Base-by-base conservation (phyloP, 1,140 invertebrate species). In the Hyposmocoma kahamanoa region DNA sequence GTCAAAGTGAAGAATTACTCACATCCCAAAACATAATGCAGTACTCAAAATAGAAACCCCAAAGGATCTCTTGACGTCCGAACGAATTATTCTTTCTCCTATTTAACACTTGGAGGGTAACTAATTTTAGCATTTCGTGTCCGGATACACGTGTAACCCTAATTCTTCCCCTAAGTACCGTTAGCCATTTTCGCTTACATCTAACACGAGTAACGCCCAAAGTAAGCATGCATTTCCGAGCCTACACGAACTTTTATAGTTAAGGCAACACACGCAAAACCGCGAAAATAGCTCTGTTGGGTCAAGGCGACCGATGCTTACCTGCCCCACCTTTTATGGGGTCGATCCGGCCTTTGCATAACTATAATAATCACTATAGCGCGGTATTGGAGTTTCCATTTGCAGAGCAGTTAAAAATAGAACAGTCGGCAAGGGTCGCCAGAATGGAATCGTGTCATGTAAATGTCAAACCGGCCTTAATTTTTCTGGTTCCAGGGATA, bases 251-350 rank as follows among this genome's bases (percentile, higher is more conserved):
- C 28, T 30, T 30, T 30, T 30, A 30, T 30, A 36, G 32, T 36
- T 36, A 17, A 36, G 32, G 32, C 15, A 36, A 36, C 32, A 11
- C 24, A 36, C 32, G 32, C 32, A 17, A 36, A 36, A 17, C 24
- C 18, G 32, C 32, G 11, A 36, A 36, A 36, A 36, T 36, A 36
- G 32, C 11, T 8, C 32, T 8, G 32, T n/a, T 17, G 15, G 32
- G 32, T 36, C 32, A 36, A 36, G 32, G 32, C 15, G 32, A 36
- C 8, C 18, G 18, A 15, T 36, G 32, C 18, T n/a, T 36, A 36
- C 32, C 32, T 36, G 15, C 32, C 32, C 32, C 18, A 36, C 32
- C 32, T 36, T 36, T 36, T 36, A 36, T 36, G 32, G 32, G 32
- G 32, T 36, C 32, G 32, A 15, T n/a, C 1, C 32, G 13, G 32